These are phyloP conservation scores for Dasypus novemcinctus DNA, from an alignment of 2,113 vertebrate species.

Conservation along the genomic window DNA sequence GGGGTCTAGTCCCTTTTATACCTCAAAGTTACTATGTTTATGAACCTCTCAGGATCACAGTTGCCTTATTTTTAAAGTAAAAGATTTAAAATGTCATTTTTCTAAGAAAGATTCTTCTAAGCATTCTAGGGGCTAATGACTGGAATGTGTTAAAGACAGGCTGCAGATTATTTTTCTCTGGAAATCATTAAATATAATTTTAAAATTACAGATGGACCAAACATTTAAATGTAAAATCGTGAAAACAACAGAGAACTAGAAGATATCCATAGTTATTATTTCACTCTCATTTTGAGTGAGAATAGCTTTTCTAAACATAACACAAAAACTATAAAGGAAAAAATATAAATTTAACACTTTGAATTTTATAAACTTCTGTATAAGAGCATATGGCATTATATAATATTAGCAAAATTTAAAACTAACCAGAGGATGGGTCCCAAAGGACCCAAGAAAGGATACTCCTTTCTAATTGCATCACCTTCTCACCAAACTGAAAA, in stretches of 20 bases:
- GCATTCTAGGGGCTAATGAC: background rate
- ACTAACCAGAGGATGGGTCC: slow-evolving; percentile 26
- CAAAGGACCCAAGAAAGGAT: slow-evolving; percentile 73
- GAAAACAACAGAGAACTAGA: background rate
- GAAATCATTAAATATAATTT: slow-evolving; percentile 13
- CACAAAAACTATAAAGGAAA: slow-evolving; percentile 1
- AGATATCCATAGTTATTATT: background rate
- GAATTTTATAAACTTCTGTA: background rate
- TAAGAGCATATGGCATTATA: background rate
- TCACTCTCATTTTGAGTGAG: background rate
- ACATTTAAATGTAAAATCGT: slow-evolving; percentile 30
- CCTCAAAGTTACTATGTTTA: background rate
- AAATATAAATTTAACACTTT: background rate
- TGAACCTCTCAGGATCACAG: background rate
- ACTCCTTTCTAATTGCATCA: slow-evolving; percentile 68
- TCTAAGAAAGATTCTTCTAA: slow-evolving; percentile 20
- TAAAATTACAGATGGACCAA: slow-evolving; percentile 2
- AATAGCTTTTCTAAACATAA: slow-evolving; percentile 24
- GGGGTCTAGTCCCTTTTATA: background rate
- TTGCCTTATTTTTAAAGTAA: background rate
- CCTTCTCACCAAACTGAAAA: slow-evolving; percentile 56
- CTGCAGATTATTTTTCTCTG: background rate
- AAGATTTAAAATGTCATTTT: background rate
- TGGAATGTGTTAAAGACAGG: background rate
- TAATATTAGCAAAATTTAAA: background rate